Percentiles rank a stretch among this genome's conserved stretches.
Conservation (phyloP, 2,888 invertebrate species). For the Phasia obesa region DNA sequence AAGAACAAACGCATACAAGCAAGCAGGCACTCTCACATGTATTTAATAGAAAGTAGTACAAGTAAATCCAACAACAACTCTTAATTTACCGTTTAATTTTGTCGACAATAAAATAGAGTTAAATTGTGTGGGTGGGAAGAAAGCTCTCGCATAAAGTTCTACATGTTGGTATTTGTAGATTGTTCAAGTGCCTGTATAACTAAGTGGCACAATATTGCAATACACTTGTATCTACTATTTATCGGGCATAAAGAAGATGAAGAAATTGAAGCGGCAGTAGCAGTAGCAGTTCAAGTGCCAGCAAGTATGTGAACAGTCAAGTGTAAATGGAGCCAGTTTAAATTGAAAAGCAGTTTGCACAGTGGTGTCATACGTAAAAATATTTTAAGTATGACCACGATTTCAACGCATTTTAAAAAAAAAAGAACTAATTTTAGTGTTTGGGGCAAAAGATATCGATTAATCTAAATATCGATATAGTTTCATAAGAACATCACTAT, state of each 20-base stretch:
- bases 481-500: no score
- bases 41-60: not conserved
- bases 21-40: no score
- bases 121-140: not conserved
- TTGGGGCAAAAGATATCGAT: no score
- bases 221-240: not conserved
- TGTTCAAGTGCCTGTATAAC: not conserved
- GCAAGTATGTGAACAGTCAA: not conserved
- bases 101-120: slow-evolving; percentile 25
- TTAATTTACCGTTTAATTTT: slow-evolving; percentile 22
- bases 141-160: not conserved
- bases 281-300: not conserved
- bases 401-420: no score
- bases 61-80: not conserved
- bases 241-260: not conserved
- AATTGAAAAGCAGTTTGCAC: not conserved
- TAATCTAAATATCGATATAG: no score
- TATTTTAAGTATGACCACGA: no score
- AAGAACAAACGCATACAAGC: no score
- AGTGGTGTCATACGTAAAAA: no score
- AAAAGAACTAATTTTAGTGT: no score
- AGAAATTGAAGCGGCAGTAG: no score
- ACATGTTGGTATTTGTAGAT: not conserved
- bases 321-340: not conserved
- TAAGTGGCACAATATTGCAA: not conserved